Conservation (phyloP, 1,140 invertebrate species). For the Heliconius hewitsoni region DNA sequence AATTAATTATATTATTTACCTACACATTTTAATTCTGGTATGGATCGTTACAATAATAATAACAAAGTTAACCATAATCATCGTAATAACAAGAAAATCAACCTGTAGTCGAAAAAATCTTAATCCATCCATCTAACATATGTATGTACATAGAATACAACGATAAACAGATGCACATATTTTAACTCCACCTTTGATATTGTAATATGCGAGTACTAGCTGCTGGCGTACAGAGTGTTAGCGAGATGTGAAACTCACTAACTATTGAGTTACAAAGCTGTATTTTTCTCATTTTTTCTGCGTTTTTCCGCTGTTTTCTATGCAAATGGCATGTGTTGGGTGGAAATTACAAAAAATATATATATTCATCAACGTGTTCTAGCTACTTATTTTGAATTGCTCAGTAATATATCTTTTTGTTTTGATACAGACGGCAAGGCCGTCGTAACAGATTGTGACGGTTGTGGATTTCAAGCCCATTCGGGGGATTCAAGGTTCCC, state of each 20-base stretch:
- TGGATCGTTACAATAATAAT: too few relatives aligned
- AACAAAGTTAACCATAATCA: background rate
- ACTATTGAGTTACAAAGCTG: slow-evolving; percentile 7
- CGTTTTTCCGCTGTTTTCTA: slow-evolving; percentile 2
- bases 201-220: background rate
- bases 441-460: background rate
- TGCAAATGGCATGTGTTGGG: background rate
- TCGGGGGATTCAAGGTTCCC: too few relatives aligned
- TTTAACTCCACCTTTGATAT: slow-evolving; percentile 6
- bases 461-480: background rate
- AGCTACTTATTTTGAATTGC: background rate
- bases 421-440: too few relatives aligned
- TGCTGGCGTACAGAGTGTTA: background rate
- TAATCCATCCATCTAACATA: background rate
- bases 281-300: background rate
- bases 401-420: too few relatives aligned
- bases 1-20: too few relatives aligned
- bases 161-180: slow-evolving; percentile 5
- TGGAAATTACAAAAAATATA: background rate
- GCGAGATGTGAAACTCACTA: slow-evolving; percentile 2
- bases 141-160: background rate
- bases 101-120: background rate
- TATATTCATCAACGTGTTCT: background rate
- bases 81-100: background rate
- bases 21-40: too few relatives aligned